phyloP scores from a whole-genome alignment of 2,888 invertebrate species.

The Deroplatys truncata region DNA sequence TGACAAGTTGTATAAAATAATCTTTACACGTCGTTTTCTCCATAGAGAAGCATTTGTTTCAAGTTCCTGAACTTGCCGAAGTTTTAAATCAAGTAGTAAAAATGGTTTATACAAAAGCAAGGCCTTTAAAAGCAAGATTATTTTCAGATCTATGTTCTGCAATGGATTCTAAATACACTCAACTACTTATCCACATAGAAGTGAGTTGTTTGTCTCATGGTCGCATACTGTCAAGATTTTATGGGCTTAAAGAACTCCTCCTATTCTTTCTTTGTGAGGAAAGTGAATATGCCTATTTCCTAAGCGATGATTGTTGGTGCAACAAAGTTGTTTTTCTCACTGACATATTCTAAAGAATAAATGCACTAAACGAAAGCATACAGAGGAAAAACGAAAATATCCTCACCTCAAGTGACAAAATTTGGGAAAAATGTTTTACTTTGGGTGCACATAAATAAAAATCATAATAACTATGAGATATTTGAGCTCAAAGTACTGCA shows the following conservation, averaged over 20 bases:
- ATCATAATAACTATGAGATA: background rate
- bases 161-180: background rate
- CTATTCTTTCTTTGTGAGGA: constrained; percentile 5
- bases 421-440: background rate
- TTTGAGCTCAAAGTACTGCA: background rate
- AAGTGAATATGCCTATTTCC: background rate
- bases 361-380: background rate
- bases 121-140: no score
- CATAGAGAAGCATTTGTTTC: no score
- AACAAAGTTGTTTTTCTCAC: background rate
- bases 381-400: background rate
- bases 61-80: no score
- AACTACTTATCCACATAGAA: background rate
- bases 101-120: no score
- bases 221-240: background rate
- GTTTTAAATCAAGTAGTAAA: no score
- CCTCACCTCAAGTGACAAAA: background rate
- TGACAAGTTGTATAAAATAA: no score
- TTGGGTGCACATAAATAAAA: background rate
- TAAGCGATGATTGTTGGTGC: background rate
- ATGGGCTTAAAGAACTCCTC: background rate
- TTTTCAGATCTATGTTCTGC: background rate
- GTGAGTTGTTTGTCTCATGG: background rate
- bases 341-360: background rate
- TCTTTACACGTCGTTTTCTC: no score